Evolutionary conservation across 1,140 invertebrate genomes (phyloP).

Genomic region (Cryptotermes secundus): DNA sequence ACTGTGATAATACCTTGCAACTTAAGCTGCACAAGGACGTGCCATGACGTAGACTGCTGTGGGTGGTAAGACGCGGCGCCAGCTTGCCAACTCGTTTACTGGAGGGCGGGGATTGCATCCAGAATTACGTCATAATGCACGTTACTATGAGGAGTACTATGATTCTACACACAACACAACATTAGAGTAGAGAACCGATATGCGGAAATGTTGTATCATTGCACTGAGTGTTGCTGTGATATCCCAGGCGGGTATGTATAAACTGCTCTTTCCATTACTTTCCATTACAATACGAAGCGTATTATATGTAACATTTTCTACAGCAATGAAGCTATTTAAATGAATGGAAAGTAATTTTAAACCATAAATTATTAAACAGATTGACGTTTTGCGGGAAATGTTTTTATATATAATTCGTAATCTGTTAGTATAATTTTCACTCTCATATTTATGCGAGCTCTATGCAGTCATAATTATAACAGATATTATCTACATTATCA

Average conservation of each 20-base stretch:
- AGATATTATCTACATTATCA: too few species aligned
- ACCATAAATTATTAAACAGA: not conserved
- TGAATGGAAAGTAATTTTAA: not conserved
- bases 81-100: too few species aligned
- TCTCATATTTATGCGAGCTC: too few species aligned
- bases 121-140: too few species aligned
- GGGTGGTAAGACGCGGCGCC: too few species aligned
- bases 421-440: too few species aligned
- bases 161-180: not conserved
- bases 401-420: too few species aligned
- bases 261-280: not conserved
- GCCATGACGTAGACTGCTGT: too few species aligned
- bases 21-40: too few species aligned
- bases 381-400: not conserved
- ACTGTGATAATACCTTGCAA: too few species aligned
- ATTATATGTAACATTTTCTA: not conserved
- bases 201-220: not conserved
- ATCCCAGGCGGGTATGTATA: not conserved
- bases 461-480: too few species aligned
- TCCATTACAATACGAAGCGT: not conserved
- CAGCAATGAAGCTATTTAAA: not conserved
- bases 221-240: not conserved
- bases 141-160: not conserved
- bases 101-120: not conserved
- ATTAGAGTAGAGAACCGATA: not conserved